Evolutionary conservation across 2,113 vertebrate genomes (phyloP).

Genomic region (Mirza zaza): DNA sequence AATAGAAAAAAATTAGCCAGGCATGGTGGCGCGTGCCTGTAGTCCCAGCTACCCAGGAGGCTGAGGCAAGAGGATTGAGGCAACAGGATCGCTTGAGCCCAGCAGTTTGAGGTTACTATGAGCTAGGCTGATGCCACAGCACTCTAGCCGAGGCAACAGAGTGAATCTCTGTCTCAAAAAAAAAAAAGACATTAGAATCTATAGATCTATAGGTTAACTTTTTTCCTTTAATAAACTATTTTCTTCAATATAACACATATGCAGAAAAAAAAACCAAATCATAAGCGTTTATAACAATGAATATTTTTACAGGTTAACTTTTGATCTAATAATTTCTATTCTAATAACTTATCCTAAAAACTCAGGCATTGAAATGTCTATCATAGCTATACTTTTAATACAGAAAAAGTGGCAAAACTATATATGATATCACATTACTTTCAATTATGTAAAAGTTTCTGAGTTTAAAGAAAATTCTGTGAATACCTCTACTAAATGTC

Average conservation of each 20-base stretch:
- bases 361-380: not conserved
- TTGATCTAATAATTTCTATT: not conserved
- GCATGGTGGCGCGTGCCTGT: no score
- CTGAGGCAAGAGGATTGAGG: no score
- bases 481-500: not conserved
- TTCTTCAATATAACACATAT: not conserved
- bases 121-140: no score
- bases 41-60: no score
- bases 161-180: no score
- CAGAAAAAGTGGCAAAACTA: not conserved
- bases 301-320: not conserved
- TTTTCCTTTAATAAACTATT: conserved; percentile 6
- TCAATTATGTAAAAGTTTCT: not conserved
- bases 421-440: not conserved
- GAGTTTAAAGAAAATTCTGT: not conserved
- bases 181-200: no score
- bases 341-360: not conserved
- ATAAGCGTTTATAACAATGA: not conserved
- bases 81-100: no score
- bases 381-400: not conserved
- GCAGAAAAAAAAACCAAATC: not conserved
- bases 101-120: no score
- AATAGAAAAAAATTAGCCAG: no score
- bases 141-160: no score
- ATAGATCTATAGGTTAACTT: not conserved